Conservation (phyloP, 2,888 invertebrate species). For the Liposcelis brunnea region DNA sequence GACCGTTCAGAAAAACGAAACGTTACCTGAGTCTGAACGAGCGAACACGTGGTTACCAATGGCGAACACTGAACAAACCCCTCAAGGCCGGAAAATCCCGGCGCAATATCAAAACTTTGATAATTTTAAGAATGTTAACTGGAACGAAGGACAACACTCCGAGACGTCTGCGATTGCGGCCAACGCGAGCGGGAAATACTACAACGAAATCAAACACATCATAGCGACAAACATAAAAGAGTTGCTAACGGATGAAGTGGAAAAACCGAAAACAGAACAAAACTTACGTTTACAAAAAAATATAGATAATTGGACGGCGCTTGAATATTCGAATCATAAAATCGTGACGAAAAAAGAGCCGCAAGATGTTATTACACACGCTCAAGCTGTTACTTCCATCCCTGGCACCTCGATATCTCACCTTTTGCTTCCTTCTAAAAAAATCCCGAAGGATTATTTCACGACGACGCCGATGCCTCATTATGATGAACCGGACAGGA, state of each 20-base stretch:
- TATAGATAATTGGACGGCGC: conserved; percentile 5
- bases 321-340: conserved; percentile 7
- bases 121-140: conserved; percentile 3
- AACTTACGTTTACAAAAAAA: conserved; percentile 4
- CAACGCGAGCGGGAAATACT: no score
- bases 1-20: background rate
- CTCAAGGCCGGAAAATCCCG: background rate
- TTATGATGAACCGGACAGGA: background rate
- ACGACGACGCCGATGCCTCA: background rate
- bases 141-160: background rate
- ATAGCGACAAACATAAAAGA: conserved; percentile 1
- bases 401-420: conserved; percentile 2
- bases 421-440: conserved; percentile 1
- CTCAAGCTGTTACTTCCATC: conserved; percentile 5
- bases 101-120: background rate
- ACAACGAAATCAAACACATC: conserved; percentile 4
- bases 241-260: conserved; percentile 1
- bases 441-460: background rate
- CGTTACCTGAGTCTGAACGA: background rate
- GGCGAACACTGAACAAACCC: background rate
- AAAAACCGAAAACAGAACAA: conserved; percentile 3
- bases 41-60: conserved; percentile 1
- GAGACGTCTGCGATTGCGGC: no score
- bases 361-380: background rate
- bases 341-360: conserved; percentile 1